These are phyloP conservation scores for Blennius ocellaris DNA, from an alignment of 2,113 vertebrate species.

Conservation along the genomic window DNA sequence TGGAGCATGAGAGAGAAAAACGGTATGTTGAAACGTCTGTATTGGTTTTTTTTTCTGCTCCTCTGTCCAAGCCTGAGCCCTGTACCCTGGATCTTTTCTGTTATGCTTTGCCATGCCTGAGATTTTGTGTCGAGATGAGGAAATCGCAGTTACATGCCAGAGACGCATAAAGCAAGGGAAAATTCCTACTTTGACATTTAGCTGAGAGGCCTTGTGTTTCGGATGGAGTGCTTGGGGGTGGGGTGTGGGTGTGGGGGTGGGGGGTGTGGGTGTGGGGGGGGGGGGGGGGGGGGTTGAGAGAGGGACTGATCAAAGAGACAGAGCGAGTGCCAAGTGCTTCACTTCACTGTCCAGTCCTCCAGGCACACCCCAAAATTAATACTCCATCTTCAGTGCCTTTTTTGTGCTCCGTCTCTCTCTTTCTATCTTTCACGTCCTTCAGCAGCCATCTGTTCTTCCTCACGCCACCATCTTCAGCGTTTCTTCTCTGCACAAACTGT, in stretches of 20 bases:
- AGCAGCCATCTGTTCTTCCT: constrained; percentile 31
- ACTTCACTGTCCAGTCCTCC: constrained; percentile 53
- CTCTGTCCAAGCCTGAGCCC: constrained; percentile 55
- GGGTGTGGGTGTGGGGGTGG: constrained; percentile 3
- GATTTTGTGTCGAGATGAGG: constrained; percentile 61
- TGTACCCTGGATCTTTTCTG: constrained; percentile 59
- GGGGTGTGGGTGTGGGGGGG: constrained; percentile 20
- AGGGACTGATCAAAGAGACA: constrained; percentile 17
- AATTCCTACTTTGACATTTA: constrained; percentile 73
- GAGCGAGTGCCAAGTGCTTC: constrained; percentile 50
- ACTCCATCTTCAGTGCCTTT: constrained; percentile 42
- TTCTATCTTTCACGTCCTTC: constrained; percentile 24
- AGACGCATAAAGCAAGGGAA: constrained; percentile 60
- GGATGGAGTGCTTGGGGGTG: constrained; percentile 29
- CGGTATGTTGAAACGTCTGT: constrained; percentile 84
- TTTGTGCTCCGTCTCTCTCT: constrained; percentile 33
- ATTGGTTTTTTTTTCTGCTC: constrained; percentile 67
- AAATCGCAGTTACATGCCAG: constrained; percentile 67
- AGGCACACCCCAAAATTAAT: constrained; percentile 69
- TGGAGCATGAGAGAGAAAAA: constrained; percentile 95
- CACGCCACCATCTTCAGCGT: constrained; percentile 24
- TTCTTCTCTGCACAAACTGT: constrained; percentile 36
- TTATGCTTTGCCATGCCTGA: constrained; percentile 64
- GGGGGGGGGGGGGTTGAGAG: constrained; percentile 10
- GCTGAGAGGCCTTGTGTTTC: constrained; percentile 50